These are phyloP conservation scores for Pogonocherus hispidulus DNA, from an alignment of 2,888 invertebrate genomes.

Conservation along the genomic window DNA sequence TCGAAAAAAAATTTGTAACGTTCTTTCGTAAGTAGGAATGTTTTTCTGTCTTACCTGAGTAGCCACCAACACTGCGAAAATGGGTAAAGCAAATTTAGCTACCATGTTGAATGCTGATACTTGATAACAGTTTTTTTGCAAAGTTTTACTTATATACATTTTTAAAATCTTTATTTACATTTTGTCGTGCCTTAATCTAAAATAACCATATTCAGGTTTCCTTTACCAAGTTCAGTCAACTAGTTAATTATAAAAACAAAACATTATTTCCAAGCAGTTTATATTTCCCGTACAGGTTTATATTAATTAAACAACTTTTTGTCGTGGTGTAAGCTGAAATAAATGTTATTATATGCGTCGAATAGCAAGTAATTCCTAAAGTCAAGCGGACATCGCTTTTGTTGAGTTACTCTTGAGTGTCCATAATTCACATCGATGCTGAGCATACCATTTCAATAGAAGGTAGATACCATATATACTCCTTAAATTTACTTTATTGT, in stretches of 20 bases:
- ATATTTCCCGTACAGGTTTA: not conserved
- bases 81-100: not conserved
- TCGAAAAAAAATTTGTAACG: too few species aligned
- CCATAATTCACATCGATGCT: too few species aligned
- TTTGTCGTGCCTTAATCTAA: slow-evolving; percentile 1
- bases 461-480: too few species aligned
- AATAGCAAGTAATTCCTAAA: too few species aligned
- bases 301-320: slow-evolving; percentile 3
- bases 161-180: slow-evolving; percentile 4
- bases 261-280: not conserved
- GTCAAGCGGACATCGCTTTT: too few species aligned
- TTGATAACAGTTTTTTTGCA: not conserved
- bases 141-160: not conserved
- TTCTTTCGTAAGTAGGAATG: too few species aligned
- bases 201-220: slow-evolving; percentile 12
- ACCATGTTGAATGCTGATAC: not conserved
- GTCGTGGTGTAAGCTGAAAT: too few species aligned
- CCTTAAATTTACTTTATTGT: too few species aligned
- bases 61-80: not conserved
- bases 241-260: not conserved
- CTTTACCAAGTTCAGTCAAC: slow-evolving; percentile 13
- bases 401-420: too few species aligned
- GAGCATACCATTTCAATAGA: too few species aligned
- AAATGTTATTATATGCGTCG: too few species aligned
- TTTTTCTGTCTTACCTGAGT: too few species aligned